Percentiles rank a stretch among this genome's conserved stretches.
Evolutionary conservation across 2,797 vertebrate genomes (phyloP).

Genomic region (Girardinus metallicus): DNA sequence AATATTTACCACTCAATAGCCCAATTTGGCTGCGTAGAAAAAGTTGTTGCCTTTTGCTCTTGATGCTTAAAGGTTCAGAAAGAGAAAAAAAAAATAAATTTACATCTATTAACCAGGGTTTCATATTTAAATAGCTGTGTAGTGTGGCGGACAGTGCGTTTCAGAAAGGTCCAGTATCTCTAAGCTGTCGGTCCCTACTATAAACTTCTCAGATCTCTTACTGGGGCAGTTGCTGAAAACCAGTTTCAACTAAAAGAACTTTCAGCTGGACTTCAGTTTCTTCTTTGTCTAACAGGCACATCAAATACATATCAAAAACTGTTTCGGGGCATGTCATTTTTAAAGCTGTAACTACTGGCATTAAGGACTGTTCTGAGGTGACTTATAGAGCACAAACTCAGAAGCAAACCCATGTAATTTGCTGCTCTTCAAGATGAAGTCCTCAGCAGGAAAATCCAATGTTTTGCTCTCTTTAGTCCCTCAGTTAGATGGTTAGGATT

Average conservation of each 20-base stretch:
- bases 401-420: not conserved
- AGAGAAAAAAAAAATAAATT: not conserved
- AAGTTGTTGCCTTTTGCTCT: not conserved
- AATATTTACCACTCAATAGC: not conserved
- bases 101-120: not conserved
- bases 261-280: not conserved
- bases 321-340: not conserved
- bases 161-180: not conserved
- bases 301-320: not conserved
- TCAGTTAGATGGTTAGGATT: conserved; percentile 61
- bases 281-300: not conserved
- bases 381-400: conserved; percentile 4
- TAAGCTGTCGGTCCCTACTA: not conserved
- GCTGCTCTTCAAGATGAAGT: not conserved
- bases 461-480: conserved; percentile 50
- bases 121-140: not conserved
- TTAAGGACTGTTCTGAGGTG: conserved; percentile 10
- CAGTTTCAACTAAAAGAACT: not conserved
- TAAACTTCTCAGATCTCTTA: not conserved
- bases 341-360: not conserved
- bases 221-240: not conserved
- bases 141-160: not conserved
- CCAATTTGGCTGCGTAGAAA: not conserved
- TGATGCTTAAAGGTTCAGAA: not conserved
- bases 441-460: conserved; percentile 51